Base-by-base conservation (phyloP, 2,113 vertebrate species). In the Tenebrosternarchus preto region DNA sequence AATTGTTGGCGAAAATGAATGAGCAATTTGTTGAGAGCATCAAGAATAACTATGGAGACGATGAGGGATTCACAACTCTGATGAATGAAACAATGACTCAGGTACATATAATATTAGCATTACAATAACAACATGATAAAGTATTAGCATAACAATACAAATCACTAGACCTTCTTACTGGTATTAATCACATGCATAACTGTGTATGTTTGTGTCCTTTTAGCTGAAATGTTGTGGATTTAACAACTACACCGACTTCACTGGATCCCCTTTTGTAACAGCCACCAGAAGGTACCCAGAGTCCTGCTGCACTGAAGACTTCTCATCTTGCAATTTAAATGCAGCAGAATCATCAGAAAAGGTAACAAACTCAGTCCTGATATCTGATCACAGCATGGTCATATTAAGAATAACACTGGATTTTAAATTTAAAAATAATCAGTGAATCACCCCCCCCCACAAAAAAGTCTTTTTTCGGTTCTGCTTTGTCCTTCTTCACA, bases 181-280 rank as follows among this genome's bases (percentile, higher is more conserved):
- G 4, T 39, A n/a, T 36, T 36, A n/a, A n/a, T 33, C 20, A n/a
- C 1, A 20, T 67, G 20, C 27, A 27, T 63, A 64, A 31, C 4
- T 33, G 31, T 24, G 12, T 50, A 16, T 39, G 1, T 29, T 0
- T 63, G 11, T 56, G 5, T 81, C 53, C 11, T 70, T 67, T 39
- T 70, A 90, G 88, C 64, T 89, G 25, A 76, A 85, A 19, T 90
- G 87, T 77, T 91, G 88, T 53, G 89, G 90, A 80, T 88, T 86
- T 80, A 74, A 84, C 57, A 84, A 79, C 76, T 90, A 86, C 59
- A 33, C 78, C 0, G 90, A 91, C 82, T 89, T 89, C 25, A 76
- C 1, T 0, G 72, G 2, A 64, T 91, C 88, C n/a, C 56, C 57
- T 24, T 87, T 87, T 61, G 22, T 46, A 19, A 15, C 1, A 3